Evolutionary conservation across 1,140 invertebrate species (phyloP), one percentile per base, ranked within the genome.

Genomic region (Drosophila setifemur): DNA sequence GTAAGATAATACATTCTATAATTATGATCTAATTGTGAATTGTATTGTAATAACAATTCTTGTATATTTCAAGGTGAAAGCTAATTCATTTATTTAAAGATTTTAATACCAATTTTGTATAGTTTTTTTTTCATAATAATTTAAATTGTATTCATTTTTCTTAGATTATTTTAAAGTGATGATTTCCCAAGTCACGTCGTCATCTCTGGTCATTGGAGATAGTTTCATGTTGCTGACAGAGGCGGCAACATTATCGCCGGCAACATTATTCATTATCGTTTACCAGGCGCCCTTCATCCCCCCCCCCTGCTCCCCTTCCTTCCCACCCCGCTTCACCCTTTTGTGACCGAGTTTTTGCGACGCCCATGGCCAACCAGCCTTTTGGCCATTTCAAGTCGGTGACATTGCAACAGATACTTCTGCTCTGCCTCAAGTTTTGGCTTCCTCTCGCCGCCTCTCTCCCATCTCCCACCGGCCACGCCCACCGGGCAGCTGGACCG

Each of bases 221-320:
- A 55, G 52, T 29, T 54, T 29, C 44, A 47, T 79, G 40, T 58
- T 61, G 44, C 71, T 71, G 72, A 72, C 48, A 28, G 69, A 42
- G 77, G 73, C 73, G 73, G 68, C 68, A 73, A 83, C 78, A 83
- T 82, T 82, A 82, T 82, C 78, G 57, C 77, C 67, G 43, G 73
- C 73, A 77, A 83, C 77, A 77, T 83, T 82, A 82, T 82, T 82
- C 77, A 82, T 82, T 82, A 82, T 82, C 77, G 73, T 43, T 71
- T 72, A 47, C 76, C 52, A 49, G 12, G 12, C 19, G 8, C 31
- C 14, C 6, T 23, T 11, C 35, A 18, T 31, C 28, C 26, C 3
- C 2, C 7, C 9, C 3, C 7, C 18, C 12, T 8, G 3, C 9
- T 4, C 19, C 8, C 9, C 35, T 7, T 12, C 61, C 29, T 9